phyloP scores from a whole-genome alignment of 2,888 invertebrate species.

The Pyrgus malvae region DNA sequence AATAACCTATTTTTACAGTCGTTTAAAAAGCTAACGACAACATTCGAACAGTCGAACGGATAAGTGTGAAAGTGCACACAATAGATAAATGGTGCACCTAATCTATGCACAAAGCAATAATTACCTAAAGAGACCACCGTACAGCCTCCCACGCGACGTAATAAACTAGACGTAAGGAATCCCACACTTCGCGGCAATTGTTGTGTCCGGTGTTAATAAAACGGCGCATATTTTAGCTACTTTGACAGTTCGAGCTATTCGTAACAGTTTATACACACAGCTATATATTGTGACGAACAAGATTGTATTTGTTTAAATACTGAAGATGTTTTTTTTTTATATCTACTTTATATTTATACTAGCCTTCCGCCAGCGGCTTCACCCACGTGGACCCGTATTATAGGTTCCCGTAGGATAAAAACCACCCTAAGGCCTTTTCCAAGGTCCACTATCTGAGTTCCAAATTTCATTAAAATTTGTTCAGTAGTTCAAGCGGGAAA shows the following conservation, averaged over 20 bases:
- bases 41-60: background rate
- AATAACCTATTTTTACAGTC: too few species aligned
- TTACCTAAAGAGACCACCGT: conserved; percentile 62
- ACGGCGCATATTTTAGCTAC: conserved; percentile 78
- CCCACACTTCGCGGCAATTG: conserved; percentile 76
- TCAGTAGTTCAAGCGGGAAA: too few species aligned
- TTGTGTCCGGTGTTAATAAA: conserved; percentile 76
- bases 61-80: conserved; percentile 17
- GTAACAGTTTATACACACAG: conserved; percentile 58
- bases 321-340: too few species aligned
- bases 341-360: too few species aligned
- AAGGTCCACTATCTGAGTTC: too few species aligned
- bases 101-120: conserved; percentile 44
- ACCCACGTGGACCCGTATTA: too few species aligned
- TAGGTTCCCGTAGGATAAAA: too few species aligned
- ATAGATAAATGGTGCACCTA: conserved; percentile 19
- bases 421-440: too few species aligned
- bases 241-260: conserved; percentile 78
- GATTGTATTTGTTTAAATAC: too few species aligned
- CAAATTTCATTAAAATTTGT: too few species aligned
- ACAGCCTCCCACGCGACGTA: conserved; percentile 64
- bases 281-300: conserved; percentile 13
- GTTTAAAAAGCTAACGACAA: background rate
- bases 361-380: too few species aligned
- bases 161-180: conserved; percentile 75